Percentiles rank a stretch among this genome's conserved stretches.
Evolutionary conservation across 2,888 invertebrate species (phyloP).

Genomic region (Glyphotaelius pellucidus): DNA sequence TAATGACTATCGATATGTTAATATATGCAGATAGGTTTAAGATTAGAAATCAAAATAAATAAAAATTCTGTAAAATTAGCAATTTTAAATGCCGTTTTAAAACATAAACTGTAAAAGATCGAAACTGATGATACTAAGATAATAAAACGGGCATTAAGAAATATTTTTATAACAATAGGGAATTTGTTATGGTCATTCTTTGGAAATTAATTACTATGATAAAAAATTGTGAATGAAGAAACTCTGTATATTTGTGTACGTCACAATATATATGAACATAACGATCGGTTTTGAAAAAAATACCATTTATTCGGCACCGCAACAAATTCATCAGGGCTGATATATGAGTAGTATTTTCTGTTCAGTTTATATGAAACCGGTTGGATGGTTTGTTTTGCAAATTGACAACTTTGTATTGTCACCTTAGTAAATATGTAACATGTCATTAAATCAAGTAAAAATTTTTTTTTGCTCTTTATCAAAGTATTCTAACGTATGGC

Average conservation of each 20-base stretch:
- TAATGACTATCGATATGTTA: not conserved
- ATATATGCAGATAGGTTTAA: not conserved
- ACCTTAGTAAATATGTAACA: too few species aligned
- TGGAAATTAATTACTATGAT: not conserved
- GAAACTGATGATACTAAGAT: not conserved
- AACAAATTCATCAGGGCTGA: not conserved
- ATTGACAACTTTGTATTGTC: too few species aligned
- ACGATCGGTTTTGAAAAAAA: not conserved
- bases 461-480: too few species aligned
- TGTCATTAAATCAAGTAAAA: too few species aligned
- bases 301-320: not conserved
- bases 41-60: not conserved
- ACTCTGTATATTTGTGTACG: not conserved
- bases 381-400: too few species aligned
- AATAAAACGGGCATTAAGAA: too few species aligned
- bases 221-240: not conserved
- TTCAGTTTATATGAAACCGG: too few species aligned
- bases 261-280: too few species aligned
- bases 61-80: not conserved
- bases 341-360: not conserved
- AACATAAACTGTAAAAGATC: too few species aligned
- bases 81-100: not conserved
- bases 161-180: not conserved
- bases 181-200: not conserved
- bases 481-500: too few species aligned